phyloP scores from a whole-genome alignment of 1,140 invertebrate species.

The Drosophila triauraria region DNA sequence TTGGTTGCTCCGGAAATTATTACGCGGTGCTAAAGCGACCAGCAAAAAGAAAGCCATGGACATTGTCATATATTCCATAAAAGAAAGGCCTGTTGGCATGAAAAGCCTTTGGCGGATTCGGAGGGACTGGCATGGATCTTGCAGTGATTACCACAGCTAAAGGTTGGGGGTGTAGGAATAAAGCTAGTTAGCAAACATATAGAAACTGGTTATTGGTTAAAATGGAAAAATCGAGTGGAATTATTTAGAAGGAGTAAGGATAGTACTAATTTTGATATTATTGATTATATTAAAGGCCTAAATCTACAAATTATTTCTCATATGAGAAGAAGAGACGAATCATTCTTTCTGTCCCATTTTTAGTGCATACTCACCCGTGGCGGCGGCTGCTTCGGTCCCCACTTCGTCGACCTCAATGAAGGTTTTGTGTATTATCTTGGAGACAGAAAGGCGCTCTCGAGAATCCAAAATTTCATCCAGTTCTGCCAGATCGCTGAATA shows the following conservation, averaged over 20 bases:
- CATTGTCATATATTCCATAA: slow-evolving; percentile 44
- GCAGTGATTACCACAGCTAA: not conserved
- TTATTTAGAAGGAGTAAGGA: no score
- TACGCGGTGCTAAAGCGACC: slow-evolving; percentile 9
- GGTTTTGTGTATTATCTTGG: slow-evolving; percentile 87
- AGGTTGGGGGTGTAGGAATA: not conserved
- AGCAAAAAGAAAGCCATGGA: slow-evolving; percentile 48
- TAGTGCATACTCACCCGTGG: slow-evolving; percentile 71
- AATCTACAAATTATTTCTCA: no score
- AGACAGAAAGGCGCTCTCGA: slow-evolving; percentile 84
- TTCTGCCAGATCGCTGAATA: slow-evolving; percentile 87
- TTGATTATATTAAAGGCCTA: no score
- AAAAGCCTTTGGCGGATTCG: slow-evolving; percentile 16
- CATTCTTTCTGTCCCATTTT: slow-evolving; percentile 9
- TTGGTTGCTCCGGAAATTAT: not conserved
- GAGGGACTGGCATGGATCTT: no score
- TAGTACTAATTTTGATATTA: no score
- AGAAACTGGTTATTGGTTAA: no score
- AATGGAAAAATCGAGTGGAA: no score
- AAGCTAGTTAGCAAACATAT: no score
- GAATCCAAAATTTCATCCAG: slow-evolving; percentile 86
- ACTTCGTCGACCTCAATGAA: slow-evolving; percentile 88
- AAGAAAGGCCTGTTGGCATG: slow-evolving; percentile 61
- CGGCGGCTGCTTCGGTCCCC: slow-evolving; percentile 87
- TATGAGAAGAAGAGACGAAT: no score